Evolutionary conservation across 2,797 vertebrate species (phyloP).

Genomic region (Cirrhinus molitorella): DNA sequence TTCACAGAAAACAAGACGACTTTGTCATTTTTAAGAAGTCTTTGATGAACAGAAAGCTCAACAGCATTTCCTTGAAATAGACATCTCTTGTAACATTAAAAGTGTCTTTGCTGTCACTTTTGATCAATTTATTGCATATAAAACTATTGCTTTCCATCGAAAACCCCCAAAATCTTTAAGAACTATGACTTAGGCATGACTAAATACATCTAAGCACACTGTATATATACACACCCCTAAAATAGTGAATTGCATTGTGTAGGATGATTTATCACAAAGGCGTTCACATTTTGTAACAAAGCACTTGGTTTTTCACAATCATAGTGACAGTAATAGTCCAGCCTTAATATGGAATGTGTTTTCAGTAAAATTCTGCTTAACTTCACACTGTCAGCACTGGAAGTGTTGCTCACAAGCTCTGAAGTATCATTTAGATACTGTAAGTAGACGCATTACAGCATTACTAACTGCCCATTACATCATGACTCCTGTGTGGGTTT

Average conservation of each 20-base stretch:
- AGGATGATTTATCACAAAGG: slow-evolving; percentile 8
- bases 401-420: not conserved
- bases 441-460: not conserved
- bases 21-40: not conserved
- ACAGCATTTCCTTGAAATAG: not conserved
- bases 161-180: not conserved
- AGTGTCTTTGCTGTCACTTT: not conserved
- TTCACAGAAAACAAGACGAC: not conserved
- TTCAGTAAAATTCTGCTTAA: not conserved
- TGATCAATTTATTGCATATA: not conserved
- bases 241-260: not conserved
- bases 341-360: slow-evolving; percentile 3
- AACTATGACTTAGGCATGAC: not conserved
- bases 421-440: not conserved
- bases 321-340: slow-evolving; percentile 13
- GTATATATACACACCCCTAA: slow-evolving; percentile 16
- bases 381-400: slow-evolving; percentile 40
- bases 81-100: not conserved
- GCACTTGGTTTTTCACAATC: not conserved
- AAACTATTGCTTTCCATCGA: not conserved
- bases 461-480: not conserved
- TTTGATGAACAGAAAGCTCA: not conserved
- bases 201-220: not conserved
- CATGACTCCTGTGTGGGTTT: not conserved
- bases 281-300: not conserved